A percentile compares a stretch with the other conserved stretches of the same genome.
phyloP scores from a whole-genome alignment of 2,888 invertebrate genomes.

The Ceraclea dissimilis region DNA sequence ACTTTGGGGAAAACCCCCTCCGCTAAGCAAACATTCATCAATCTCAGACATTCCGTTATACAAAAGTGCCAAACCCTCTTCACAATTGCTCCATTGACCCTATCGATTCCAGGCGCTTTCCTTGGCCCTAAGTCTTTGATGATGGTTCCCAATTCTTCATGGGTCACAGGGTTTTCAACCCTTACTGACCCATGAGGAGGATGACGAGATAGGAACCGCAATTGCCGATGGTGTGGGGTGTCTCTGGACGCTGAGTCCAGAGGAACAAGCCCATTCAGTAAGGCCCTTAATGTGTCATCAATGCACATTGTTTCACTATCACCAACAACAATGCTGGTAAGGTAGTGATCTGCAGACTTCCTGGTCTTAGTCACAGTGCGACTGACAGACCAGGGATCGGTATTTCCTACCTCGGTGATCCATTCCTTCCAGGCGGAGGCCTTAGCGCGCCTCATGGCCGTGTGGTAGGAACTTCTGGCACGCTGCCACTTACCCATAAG shows the following conservation, averaged over 20 bases:
- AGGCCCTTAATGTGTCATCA: neutral
- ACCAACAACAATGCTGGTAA: too few relatives aligned
- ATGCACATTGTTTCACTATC: too few relatives aligned
- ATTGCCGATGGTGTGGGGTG: neutral
- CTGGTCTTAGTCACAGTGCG: too few relatives aligned
- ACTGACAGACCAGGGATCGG: too few relatives aligned
- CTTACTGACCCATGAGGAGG: neutral
- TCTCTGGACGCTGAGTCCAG: conserved; percentile 1
- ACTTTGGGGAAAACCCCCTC: neutral
- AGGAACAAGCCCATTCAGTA: conserved; percentile 7
- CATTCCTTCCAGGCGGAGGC: conserved; percentile 1
- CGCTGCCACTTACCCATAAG: neutral
- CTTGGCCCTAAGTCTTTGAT: neutral
- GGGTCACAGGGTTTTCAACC: neutral
- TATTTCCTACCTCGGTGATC: conserved; percentile 3
- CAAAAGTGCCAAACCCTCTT: neutral
- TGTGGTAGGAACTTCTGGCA: neutral
- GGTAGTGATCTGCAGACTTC: too few relatives aligned
- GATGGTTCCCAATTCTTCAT: neutral
- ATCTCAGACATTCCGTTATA: neutral
- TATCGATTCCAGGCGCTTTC: conserved; percentile 5
- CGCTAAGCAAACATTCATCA: neutral
- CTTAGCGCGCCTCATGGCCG: neutral
- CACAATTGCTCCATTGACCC: conserved; percentile 2
- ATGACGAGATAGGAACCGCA: neutral